Base-by-base conservation (phyloP, 2,888 invertebrate species). In the Gordius sp. region DNA sequence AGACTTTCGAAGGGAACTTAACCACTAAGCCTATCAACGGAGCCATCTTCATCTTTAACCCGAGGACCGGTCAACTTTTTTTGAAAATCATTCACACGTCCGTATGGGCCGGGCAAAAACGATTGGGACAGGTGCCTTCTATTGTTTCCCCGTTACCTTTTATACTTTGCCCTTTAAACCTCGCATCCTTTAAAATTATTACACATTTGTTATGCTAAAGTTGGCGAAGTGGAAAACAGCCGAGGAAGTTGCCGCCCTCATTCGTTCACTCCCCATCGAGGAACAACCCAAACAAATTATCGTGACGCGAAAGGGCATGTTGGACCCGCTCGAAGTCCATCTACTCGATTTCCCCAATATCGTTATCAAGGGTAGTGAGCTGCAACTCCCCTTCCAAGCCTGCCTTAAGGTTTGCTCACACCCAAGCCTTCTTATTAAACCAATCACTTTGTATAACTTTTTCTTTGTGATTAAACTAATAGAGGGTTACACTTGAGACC, bases 151-250 rank as follows among this genome's bases (percentile, higher is more conserved):
- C 23, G 18, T 55, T 8, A 4, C 8, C 52, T n/a, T n/a, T n/a
- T n/a, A n/a, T n/a, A 8, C 41, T 23, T 47, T 56, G 4, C 23
- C 20, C 23, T 41, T 18, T 56, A 13, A 41, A 13, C 18, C 27
- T 59, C 59, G 39, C 53, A 41, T 58, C 56, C 59, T n/a, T 33
- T 61, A 64, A 56, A 67, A 81, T n/a, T n/a, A n/a, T n/a, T n/a
- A n/a, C n/a, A n/a, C n/a, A 76, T n/a, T n/a, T n/a, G n/a, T n/a
- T n/a, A n/a, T n/a, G n/a, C n/a, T n/a, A n/a, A n/a, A n/a, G n/a
- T 75, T 97, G 71, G 97, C 97, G 8, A 99, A 97, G 72, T 97
- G 97, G 97, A 97, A 99, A 72, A 99, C 97, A 0, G 97, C 97
- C 56, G 97, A 97, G 74, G 97, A 99, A 80, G 97, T 99, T 18